Evolutionary conservation across 2,888 invertebrate species (phyloP).

Genomic region (Eupithecia dodoneata): DNA sequence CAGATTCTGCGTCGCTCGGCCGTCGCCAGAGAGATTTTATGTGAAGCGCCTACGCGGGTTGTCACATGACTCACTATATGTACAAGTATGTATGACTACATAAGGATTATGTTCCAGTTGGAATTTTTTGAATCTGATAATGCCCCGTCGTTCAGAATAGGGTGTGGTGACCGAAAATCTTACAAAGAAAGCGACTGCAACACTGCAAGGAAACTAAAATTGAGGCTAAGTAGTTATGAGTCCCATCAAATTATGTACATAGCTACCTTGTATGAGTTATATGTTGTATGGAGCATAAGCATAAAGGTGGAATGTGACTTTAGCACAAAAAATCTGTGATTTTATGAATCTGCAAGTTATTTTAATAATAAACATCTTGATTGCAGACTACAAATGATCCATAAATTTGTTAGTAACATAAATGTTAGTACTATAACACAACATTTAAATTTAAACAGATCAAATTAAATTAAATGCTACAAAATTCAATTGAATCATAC

Average conservation of each 20-base stretch:
- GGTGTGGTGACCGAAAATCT: not conserved
- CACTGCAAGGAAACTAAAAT: not conserved
- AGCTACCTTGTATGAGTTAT: not conserved
- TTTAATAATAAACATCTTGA: no score
- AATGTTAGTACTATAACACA: no score
- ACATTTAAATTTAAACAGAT: no score
- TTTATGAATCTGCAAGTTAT: not conserved
- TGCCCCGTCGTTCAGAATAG: not conserved
- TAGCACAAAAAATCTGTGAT: not conserved
- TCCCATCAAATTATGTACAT: not conserved
- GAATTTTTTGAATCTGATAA: slow-evolving; percentile 1
- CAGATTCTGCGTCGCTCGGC: slow-evolving; percentile 80
- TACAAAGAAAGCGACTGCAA: not conserved
- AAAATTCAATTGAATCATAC: no score
- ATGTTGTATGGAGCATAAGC: not conserved
- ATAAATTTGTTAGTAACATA: no score
- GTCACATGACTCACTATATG: slow-evolving; percentile 73
- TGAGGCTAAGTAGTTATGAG: not conserved
- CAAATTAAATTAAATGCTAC: no score
- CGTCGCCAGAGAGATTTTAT: slow-evolving; percentile 82
- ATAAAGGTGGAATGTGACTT: not conserved
- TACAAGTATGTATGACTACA: slow-evolving; percentile 28
- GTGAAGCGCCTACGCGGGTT: slow-evolving; percentile 76
- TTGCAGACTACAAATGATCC: no score
- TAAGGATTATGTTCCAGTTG: slow-evolving; percentile 19